Evolutionary conservation across 1,140 invertebrate genomes (phyloP).

Genomic region (Ruditapes philippinarum): DNA sequence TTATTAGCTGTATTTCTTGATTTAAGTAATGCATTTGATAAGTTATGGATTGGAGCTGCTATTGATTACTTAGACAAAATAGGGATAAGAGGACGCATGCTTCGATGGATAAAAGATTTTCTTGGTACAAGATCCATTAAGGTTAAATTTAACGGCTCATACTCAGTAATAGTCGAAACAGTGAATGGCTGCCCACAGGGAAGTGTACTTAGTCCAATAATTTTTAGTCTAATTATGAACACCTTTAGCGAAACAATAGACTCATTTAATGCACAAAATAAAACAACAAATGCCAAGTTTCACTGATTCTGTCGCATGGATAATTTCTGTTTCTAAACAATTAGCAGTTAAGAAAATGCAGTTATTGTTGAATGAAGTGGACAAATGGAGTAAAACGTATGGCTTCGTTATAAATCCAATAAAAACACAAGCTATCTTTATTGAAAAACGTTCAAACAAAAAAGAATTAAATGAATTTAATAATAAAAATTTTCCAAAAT

Average conservation of each 20-base stretch:
- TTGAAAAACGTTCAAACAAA: too few relatives aligned
- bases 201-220: constrained; percentile 12
- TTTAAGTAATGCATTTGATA: constrained; percentile 38
- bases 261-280: neutral
- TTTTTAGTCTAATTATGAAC: constrained; percentile 21
- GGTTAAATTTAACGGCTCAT: neutral
- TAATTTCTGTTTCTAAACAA: neutral
- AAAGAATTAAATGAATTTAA: too few relatives aligned
- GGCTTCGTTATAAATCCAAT: neutral
- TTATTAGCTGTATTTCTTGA: constrained; percentile 10
- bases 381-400: neutral
- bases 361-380: neutral
- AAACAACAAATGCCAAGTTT: neutral
- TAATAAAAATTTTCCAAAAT: too few relatives aligned
- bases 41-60: constrained; percentile 25
- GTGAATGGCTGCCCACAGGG: constrained; percentile 28
- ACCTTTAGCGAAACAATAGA: neutral
- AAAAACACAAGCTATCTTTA: too few relatives aligned
- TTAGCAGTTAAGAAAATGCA: neutral
- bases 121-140: neutral
- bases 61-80: neutral
- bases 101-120: constrained; percentile 3
- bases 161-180: neutral
- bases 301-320: neutral
- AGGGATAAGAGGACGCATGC: neutral